Conservation (phyloP, 2,888 invertebrate genomes). For the Tuberolachnus salignus region DNA sequence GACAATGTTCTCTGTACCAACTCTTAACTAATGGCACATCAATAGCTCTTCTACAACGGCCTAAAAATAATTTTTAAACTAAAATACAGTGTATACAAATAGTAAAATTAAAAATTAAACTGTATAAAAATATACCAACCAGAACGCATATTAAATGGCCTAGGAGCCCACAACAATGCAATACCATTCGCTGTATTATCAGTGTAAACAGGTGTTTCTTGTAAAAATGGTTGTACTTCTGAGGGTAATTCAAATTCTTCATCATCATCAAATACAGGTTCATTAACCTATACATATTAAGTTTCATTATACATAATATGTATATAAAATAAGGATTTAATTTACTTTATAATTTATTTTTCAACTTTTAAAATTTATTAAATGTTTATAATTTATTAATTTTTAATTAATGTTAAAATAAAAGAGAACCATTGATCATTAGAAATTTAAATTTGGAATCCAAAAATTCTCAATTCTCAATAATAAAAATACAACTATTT, state of each 20-base stretch:
- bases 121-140: slow-evolving; percentile 63
- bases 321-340: no score
- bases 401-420: no score
- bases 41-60: slow-evolving; percentile 89
- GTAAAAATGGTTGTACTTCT: slow-evolving; percentile 88
- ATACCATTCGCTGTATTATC: slow-evolving; percentile 99
- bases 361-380: no score
- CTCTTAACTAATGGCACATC: slow-evolving; percentile 97
- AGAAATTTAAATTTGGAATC: background rate
- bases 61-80: slow-evolving; percentile 63
- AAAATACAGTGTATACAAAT: slow-evolving; percentile 1
- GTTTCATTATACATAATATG: background rate
- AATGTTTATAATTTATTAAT: no score
- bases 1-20: slow-evolving; percentile 95
- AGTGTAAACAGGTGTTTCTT: slow-evolving; percentile 94
- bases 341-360: no score
- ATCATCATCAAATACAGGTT: slow-evolving; percentile 90
- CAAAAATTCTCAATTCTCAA: background rate
- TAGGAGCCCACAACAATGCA: slow-evolving; percentile 93
- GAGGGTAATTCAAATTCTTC: slow-evolving; percentile 92
- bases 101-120: no score
- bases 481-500: background rate
- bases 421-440: no score
- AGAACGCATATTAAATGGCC: slow-evolving; percentile 96
- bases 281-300: slow-evolving; percentile 67